Evolutionary conservation across 2,888 invertebrate species (phyloP).

Genomic region (Anagyrus pseudococci): DNA sequence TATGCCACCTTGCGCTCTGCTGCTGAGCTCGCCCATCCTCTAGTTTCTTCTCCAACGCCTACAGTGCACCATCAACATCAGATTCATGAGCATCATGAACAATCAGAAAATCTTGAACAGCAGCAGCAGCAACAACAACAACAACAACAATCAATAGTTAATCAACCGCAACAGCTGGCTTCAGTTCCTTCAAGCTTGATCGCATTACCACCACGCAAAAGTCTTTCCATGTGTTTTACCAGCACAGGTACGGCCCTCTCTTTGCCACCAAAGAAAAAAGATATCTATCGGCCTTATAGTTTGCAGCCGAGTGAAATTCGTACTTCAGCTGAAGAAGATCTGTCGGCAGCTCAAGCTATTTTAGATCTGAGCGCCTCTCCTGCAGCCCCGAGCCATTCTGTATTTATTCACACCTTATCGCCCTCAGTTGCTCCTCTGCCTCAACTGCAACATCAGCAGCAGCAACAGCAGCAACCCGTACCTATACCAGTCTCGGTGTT

Average conservation of each 20-base stretch:
- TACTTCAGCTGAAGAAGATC: conserved; percentile 79
- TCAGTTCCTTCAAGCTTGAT: conserved; percentile 44
- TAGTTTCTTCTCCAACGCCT: conserved; percentile 48
- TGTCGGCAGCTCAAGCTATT: conserved; percentile 88
- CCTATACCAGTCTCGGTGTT: conserved; percentile 56
- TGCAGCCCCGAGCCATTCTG: conserved; percentile 63
- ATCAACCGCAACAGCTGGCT: conserved; percentile 35
- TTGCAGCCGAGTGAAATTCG: conserved; percentile 63
- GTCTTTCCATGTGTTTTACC: conserved; percentile 83
- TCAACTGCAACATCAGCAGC: conserved; percentile 39
- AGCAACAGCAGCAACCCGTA: conserved; percentile 18
- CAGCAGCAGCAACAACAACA: conserved; percentile 43
- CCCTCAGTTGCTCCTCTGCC: conserved; percentile 65
- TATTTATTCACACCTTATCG: conserved; percentile 65
- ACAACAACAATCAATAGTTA: conserved; percentile 45
- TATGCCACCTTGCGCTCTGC: conserved; percentile 66
- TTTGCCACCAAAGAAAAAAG: conserved; percentile 88
- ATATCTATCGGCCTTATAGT: conserved; percentile 89
- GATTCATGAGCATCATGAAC: conserved; percentile 51
- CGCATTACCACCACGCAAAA: conserved; percentile 64
- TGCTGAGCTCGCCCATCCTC: conserved; percentile 61
- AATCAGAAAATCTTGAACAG: conserved; percentile 42
- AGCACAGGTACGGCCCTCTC: conserved; percentile 84
- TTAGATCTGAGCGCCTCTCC: conserved; percentile 88
- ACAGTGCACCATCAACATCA: conserved; percentile 24